Base-by-base conservation (phyloP, 2,113 vertebrate genomes). In the Psittacara wagleri region DNA sequence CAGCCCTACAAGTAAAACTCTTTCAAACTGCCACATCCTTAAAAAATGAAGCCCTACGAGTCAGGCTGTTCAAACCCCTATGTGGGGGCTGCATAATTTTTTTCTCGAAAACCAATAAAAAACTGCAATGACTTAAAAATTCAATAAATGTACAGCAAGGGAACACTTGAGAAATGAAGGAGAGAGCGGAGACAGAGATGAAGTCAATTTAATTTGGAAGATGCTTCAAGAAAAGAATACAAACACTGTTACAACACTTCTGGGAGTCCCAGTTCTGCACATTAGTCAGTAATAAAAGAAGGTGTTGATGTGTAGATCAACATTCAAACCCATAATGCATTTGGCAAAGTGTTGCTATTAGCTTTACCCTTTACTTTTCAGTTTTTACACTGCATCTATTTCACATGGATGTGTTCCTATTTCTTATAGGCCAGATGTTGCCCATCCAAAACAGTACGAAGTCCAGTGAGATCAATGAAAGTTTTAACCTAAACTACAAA, bases 91-190 rank as follows among this genome's bases (percentile, higher is more conserved):
- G 57, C 54, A 7, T 8, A 15, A 57, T 31, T 73, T 90, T 94
- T 88, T 41, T 12, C 25, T 91, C 61, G 59, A 91, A 96, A 57
- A 44, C 49, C 63, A 63, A 4, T 6, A 94, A 90, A 94, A 92
- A 94, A 91, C 57, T 86, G 83, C 33, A 61, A 69, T 67, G 68
- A 87, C 64, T 86, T 85, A 95, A 90, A 95, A 75, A 95, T 74
- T 76, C 83, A 48, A 52, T 63, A 70, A 88, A 86, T 55, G 17
- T 46, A 51, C 82, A 94, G 48, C 46, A 95, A 94, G 68, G 49
- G 86, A 95, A 85, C 31, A 85, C 63, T 86, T 91, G 35, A 88
- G 39, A 88, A 74, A 64, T n/a, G 7, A 90, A 70, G 24, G 29
- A 86, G 39, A 75, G 35, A 85, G n/a, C 15, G 20, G 44, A 85